A percentile compares a stretch with the other conserved stretches of the same genome.
Evolutionary conservation across 2,797 vertebrate species (phyloP).

Genomic region (Alcedo atthis): DNA sequence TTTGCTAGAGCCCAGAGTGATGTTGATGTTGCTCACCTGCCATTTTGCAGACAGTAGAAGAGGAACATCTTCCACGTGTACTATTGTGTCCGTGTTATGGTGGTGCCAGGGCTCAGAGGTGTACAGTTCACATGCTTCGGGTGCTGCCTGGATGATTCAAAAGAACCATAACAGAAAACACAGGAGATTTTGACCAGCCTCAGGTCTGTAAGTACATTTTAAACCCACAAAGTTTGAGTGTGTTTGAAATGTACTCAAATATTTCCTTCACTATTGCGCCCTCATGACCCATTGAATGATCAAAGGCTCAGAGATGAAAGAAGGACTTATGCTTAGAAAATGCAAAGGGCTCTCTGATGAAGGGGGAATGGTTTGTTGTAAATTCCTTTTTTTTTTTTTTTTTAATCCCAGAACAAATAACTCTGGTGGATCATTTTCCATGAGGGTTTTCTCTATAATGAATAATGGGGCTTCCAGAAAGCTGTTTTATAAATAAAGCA

Average conservation of each 20-base stretch:
- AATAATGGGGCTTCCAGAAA: slow-evolving; percentile 20
- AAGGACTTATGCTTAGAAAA: slow-evolving; percentile 51
- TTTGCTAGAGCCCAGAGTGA: slow-evolving; percentile 50
- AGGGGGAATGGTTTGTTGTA: slow-evolving; percentile 49
- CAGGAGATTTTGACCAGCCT: slow-evolving; percentile 69
- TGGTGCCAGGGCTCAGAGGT: slow-evolving; percentile 66
- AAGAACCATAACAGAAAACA: slow-evolving; percentile 64
- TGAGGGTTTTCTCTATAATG: slow-evolving; percentile 6
- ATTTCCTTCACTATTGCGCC: slow-evolving; percentile 53
- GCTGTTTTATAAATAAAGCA: slow-evolving; percentile 17
- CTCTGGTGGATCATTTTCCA: slow-evolving; percentile 45
- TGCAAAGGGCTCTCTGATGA: slow-evolving; percentile 47
- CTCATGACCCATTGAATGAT: slow-evolving; percentile 68
- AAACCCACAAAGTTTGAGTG: slow-evolving; percentile 73
- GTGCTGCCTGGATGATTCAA: slow-evolving; percentile 65
- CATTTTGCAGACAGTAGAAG: slow-evolving; percentile 69
- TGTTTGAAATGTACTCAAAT: slow-evolving; percentile 75
- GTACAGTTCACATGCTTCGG: slow-evolving; percentile 52
- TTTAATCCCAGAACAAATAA: slow-evolving; percentile 32
- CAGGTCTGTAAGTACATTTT: slow-evolving; percentile 76
- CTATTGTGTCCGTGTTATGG: slow-evolving; percentile 57
- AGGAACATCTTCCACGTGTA: slow-evolving; percentile 44
- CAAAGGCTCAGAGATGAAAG: slow-evolving; percentile 61
- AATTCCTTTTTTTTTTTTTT: neutral
- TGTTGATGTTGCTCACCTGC: slow-evolving; percentile 57